Evolutionary conservation across 2,113 vertebrate genomes (phyloP).

Genomic region (Pterocles burchelli): DNA sequence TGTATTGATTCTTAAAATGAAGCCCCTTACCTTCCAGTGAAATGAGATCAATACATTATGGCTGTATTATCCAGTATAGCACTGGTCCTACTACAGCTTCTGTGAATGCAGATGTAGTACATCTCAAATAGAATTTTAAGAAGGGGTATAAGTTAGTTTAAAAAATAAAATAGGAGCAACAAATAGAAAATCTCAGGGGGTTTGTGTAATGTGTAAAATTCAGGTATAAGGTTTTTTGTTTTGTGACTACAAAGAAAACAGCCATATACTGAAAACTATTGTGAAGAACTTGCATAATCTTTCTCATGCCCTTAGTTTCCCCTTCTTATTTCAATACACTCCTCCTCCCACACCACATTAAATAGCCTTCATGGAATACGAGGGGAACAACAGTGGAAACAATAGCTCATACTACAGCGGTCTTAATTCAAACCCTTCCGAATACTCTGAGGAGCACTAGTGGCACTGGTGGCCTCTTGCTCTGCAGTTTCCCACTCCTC

Average conservation of each 20-base stretch:
- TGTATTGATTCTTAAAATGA: not conserved
- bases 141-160: not conserved
- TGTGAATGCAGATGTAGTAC: not conserved
- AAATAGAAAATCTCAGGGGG: not conserved
- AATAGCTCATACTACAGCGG: not conserved
- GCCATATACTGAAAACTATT: not conserved
- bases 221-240: not conserved
- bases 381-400: slow-evolving; percentile 6
- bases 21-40: not conserved
- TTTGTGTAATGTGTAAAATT: not conserved
- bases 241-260: not conserved
- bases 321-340: not conserved
- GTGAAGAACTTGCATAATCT: not conserved
- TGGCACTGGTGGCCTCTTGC: not conserved
- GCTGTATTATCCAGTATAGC: not conserved
- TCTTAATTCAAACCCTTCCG: not conserved
- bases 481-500: slow-evolving; percentile 46
- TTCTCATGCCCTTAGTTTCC: slow-evolving; percentile 54
- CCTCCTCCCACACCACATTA: slow-evolving; percentile 27
- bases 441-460: not conserved
- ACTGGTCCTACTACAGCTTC: not conserved
- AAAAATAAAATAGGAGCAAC: not conserved
- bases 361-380: not conserved
- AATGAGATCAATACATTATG: not conserved
- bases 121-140: not conserved